Evolutionary conservation across 1,140 invertebrate species (phyloP).

Genomic region (Mizuhopecten yessoensis): DNA sequence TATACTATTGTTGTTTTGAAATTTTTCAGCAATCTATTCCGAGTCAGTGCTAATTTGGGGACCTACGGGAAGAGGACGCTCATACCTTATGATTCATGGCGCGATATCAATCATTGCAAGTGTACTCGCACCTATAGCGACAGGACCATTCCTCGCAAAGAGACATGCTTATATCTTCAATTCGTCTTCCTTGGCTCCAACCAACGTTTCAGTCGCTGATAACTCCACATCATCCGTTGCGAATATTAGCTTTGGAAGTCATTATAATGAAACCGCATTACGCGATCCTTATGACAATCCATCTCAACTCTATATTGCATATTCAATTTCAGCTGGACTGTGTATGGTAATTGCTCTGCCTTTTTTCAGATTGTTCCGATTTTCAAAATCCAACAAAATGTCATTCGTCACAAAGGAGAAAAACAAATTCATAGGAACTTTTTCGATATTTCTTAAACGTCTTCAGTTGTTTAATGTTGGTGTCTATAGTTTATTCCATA

Average conservation of each 20-base stretch:
- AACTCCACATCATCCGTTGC: background rate
- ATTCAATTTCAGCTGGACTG: constrained; percentile 31
- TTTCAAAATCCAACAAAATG: background rate
- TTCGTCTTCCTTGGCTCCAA: too few species aligned
- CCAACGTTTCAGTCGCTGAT: background rate
- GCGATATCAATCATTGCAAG: constrained; percentile 43
- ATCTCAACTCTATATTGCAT: constrained; percentile 49
- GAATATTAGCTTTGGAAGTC: too few species aligned
- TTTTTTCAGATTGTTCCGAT: background rate
- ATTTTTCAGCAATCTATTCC: background rate
- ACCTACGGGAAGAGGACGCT: background rate
- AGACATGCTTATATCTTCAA: too few species aligned
- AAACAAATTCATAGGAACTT: background rate
- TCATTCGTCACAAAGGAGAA: background rate
- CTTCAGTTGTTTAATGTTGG: constrained; percentile 52
- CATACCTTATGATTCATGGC: constrained; percentile 38
- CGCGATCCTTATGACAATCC: background rate
- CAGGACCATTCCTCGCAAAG: constrained; percentile 43
- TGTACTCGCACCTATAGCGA: constrained; percentile 49
- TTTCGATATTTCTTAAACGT: constrained; percentile 14
- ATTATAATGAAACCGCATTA: too few species aligned
- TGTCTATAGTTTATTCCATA: constrained; percentile 59
- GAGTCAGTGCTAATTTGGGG: background rate
- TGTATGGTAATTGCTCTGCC: background rate
- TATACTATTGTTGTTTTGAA: background rate